Percentiles rank a stretch among this genome's conserved stretches.
Evolutionary conservation across 1,140 invertebrate genomes (phyloP).

Genomic region (Scylla paramamosain): DNA sequence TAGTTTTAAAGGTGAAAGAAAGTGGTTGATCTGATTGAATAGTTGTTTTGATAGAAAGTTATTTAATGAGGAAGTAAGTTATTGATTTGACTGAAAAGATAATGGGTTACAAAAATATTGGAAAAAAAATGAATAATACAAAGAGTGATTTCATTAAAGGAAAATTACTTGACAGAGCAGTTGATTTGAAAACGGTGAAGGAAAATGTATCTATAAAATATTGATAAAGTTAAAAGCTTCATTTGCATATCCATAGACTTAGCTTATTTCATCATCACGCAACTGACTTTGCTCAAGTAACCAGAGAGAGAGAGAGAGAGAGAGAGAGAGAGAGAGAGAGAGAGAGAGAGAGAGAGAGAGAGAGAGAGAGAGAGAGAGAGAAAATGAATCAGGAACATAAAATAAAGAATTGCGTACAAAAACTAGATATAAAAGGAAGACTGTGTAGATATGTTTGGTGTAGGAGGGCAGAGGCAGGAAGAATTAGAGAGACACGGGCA

Average conservation of each 20-base stretch:
- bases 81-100: too few species aligned
- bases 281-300: not conserved
- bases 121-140: too few species aligned
- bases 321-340: too few species aligned
- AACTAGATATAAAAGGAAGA: not conserved
- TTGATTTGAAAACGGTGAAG: too few species aligned
- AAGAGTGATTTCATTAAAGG: too few species aligned
- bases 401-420: not conserved
- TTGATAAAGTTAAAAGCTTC: not conserved
- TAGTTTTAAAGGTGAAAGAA: too few species aligned
- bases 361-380: not conserved
- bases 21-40: too few species aligned
- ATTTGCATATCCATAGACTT: not conserved
- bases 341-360: not conserved
- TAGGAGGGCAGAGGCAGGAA: not conserved
- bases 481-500: not conserved
- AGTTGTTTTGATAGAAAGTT: too few species aligned
- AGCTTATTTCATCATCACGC: not conserved
- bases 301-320: too few species aligned
- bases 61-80: too few species aligned
- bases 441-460: not conserved
- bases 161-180: too few species aligned
- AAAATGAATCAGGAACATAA: not conserved
- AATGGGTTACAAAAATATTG: too few species aligned
- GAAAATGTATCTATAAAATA: not conserved